A percentile compares a stretch with the other conserved stretches of the same genome.
phyloP scores from a whole-genome alignment of 2,888 invertebrate genomes.

The Leucophenga montana region DNA sequence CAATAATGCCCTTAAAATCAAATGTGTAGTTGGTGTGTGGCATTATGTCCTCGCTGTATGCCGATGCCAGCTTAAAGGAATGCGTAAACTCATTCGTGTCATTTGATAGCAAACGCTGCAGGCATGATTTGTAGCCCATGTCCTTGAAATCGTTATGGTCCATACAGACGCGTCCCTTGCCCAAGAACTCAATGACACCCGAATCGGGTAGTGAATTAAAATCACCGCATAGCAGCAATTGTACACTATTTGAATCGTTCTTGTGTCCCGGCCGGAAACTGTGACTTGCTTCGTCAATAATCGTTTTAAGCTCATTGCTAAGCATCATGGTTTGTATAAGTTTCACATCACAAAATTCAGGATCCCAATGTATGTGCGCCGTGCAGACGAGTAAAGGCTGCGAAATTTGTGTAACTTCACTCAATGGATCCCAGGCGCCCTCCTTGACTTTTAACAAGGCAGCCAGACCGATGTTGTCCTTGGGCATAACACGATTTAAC shows the following conservation, averaged over 20 bases:
- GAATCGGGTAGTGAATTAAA: constrained; percentile 99
- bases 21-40: constrained; percentile 99
- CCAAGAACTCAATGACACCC: constrained; percentile 96
- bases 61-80: constrained; percentile 95
- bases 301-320: constrained; percentile 91
- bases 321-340: constrained; percentile 99
- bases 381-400: constrained; percentile 96
- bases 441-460: constrained; percentile 96
- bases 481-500: constrained; percentile 98
- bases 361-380: constrained; percentile 99
- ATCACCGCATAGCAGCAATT: constrained; percentile 96
- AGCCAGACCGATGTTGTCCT: constrained; percentile 98
- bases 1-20: constrained; percentile 99
- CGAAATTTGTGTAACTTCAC: constrained; percentile 82
- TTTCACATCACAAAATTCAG: constrained; percentile 99
- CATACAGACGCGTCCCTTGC: constrained; percentile 89
- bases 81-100: constrained; percentile 95
- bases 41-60: constrained; percentile 96
- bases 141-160: constrained; percentile 98
- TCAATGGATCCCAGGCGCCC: constrained; percentile 91
- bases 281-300: constrained; percentile 89
- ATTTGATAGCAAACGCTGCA: constrained; percentile 90
- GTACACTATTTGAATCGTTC: constrained; percentile 86
- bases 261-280: constrained; percentile 83
- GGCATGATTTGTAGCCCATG: constrained; percentile 91